Evolutionary conservation across 2,888 invertebrate species (phyloP).

Genomic region (Xylocampa areola): DNA sequence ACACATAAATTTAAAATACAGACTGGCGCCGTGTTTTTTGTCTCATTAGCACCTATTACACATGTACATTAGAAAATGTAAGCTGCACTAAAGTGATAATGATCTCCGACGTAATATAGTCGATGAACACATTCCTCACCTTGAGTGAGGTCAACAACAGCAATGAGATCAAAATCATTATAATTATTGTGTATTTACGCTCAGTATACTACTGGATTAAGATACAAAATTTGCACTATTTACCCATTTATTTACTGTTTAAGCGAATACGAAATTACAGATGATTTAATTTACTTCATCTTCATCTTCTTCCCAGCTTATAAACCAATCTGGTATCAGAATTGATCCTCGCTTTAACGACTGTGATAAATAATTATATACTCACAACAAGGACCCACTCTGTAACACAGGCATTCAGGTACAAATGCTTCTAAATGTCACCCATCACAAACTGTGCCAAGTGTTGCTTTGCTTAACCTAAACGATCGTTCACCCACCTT

Average conservation of each 20-base stretch:
- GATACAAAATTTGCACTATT: conserved; percentile 7
- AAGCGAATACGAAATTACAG: background rate
- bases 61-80: conserved; percentile 59
- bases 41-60: conserved; percentile 63
- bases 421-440: no score
- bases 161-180: conserved; percentile 65
- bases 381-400: no score
- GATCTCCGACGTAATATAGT: conserved; percentile 67
- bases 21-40: conserved; percentile 67
- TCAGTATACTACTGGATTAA: conserved; percentile 5
- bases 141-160: conserved; percentile 76
- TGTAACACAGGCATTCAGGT: no score
- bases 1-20: conserved; percentile 36
- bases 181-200: conserved; percentile 43
- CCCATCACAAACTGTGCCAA: no score
- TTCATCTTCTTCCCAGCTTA: no score
- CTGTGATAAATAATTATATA: no score
- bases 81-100: conserved; percentile 75
- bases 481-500: no score
- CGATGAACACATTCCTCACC: conserved; percentile 77
- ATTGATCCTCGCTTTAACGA: no score
- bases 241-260: conserved; percentile 3
- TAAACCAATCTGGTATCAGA: no score
- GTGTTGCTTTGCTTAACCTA: no score
- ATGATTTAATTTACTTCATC: no score